Conservation (phyloP, 2,888 invertebrate species). For the Pterostichus madidus region DNA sequence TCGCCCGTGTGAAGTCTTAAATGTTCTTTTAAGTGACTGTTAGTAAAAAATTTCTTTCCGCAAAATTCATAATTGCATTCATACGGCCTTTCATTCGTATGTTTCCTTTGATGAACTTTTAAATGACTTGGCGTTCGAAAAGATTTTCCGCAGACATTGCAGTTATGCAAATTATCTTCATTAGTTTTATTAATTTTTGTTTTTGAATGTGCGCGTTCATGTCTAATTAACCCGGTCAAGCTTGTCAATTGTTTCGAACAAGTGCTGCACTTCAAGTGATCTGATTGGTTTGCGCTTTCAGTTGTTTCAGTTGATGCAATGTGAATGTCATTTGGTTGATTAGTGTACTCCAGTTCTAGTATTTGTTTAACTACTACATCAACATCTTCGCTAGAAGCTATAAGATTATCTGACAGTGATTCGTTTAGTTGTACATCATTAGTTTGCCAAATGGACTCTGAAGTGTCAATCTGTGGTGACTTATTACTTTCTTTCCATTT, state of each 20-base stretch:
- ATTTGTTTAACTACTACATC: slow-evolving; percentile 65
- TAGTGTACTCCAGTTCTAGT: slow-evolving; percentile 58
- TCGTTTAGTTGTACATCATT: slow-evolving; percentile 33
- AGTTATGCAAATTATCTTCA: slow-evolving; percentile 9
- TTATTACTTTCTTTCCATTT: not conserved
- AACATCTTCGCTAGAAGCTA: slow-evolving; percentile 50
- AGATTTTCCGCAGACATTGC: slow-evolving; percentile 54
- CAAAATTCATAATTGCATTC: slow-evolving; percentile 68
- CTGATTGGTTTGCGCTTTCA: not conserved
- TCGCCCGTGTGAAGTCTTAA: slow-evolving; percentile 67
- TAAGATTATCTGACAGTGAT: slow-evolving; percentile 5
- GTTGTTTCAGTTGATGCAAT: not conserved
- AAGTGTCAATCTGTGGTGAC: not conserved
- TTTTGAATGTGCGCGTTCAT: slow-evolving; percentile 51
- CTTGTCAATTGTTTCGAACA: slow-evolving; percentile 56
- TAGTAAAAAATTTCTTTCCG: slow-evolving; percentile 68
- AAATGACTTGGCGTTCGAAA: slow-evolving; percentile 58
- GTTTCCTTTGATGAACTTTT: slow-evolving; percentile 66
- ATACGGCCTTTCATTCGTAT: slow-evolving; percentile 62
- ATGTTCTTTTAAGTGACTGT: slow-evolving; percentile 69
- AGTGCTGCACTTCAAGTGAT: slow-evolving; percentile 19
- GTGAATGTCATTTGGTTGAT: slow-evolving; percentile 34
- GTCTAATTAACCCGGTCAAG: slow-evolving; percentile 12
- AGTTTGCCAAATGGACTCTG: slow-evolving; percentile 36
- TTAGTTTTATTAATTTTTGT: not conserved